phyloP scores from a whole-genome alignment of 2,113 vertebrate genomes.

The Hoplias malabaricus region DNA sequence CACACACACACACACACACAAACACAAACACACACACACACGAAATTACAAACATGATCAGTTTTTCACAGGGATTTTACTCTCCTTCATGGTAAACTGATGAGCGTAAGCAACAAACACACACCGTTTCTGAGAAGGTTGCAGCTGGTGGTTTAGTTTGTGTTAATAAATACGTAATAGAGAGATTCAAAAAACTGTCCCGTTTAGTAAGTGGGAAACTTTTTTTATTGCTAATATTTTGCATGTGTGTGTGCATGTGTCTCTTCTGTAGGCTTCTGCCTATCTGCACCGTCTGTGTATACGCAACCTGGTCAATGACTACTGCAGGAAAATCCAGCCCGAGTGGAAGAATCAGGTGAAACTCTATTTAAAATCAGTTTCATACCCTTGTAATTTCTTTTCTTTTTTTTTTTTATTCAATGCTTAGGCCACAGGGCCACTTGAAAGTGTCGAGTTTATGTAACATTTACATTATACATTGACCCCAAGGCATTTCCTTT shows the following conservation, averaged over 20 bases:
- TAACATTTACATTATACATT: no score
- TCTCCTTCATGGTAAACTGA: not conserved
- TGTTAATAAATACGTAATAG: not conserved
- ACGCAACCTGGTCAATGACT: slow-evolving; percentile 91
- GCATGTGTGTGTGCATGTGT: not conserved
- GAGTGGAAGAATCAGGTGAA: slow-evolving; percentile 96
- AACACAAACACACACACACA: slow-evolving; percentile 14
- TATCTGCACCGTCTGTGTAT: slow-evolving; percentile 81
- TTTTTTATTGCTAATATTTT: not conserved
- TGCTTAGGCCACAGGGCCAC: no score
- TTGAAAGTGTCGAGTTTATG: no score
- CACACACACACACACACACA: not conserved
- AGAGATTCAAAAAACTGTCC: not conserved
- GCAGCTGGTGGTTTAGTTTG: no score
- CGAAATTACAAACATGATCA: not conserved
- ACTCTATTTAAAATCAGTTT: no score
- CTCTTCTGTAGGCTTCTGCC: slow-evolving; percentile 79
- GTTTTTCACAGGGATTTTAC: not conserved
- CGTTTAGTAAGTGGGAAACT: not conserved
- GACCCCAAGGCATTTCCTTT: no score
- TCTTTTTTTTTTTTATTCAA: no score
- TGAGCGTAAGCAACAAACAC: not conserved
- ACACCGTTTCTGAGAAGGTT: not conserved
- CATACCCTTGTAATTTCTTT: not conserved
- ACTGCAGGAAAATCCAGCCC: slow-evolving; percentile 89